These are phyloP conservation scores for Amorpha juglandis DNA, from an alignment of 2,888 invertebrate species.

Conservation along the genomic window DNA sequence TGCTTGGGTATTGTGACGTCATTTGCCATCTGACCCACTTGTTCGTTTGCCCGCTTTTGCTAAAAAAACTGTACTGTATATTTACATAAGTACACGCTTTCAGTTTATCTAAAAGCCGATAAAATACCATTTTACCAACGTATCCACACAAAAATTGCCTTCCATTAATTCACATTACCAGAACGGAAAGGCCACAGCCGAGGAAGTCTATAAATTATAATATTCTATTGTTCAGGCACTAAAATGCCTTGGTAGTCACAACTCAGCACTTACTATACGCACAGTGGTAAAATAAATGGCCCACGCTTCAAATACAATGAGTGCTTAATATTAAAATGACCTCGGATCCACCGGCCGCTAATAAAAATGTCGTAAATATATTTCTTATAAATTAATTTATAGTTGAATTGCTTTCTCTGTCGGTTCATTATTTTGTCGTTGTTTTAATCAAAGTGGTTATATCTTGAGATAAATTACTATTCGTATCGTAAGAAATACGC, in stretches of 20 bases:
- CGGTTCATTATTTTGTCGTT: conserved; percentile 12
- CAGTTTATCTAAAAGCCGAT: too few relatives aligned
- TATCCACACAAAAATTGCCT: neutral
- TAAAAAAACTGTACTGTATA: too few relatives aligned
- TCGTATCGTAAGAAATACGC: neutral
- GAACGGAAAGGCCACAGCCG: conserved; percentile 18
- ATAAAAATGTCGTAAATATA: conserved; percentile 53
- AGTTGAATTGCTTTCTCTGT: conserved; percentile 37
- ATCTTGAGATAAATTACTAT: neutral
- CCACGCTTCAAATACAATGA: conserved; percentile 41
- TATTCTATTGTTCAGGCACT: conserved; percentile 31
- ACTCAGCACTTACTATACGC: conserved; percentile 34
- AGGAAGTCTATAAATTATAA: conserved; percentile 29
- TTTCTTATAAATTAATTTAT: conserved; percentile 60
- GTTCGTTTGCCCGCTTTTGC: too few relatives aligned
- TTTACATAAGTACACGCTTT: too few relatives aligned
- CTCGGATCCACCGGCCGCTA: conserved; percentile 36
- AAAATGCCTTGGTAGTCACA: conserved; percentile 34
- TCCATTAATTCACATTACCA: neutral
- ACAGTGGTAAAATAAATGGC: conserved; percentile 35
- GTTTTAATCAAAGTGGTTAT: neutral
- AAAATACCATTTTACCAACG: too few relatives aligned
- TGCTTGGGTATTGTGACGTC: too few relatives aligned
- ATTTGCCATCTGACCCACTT: too few relatives aligned
- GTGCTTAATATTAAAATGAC: conserved; percentile 46